A percentile compares a stretch with the other conserved stretches of the same genome.
Conservation (phyloP, 2,113 vertebrate species). For the Muntiacus muntjak region DNA sequence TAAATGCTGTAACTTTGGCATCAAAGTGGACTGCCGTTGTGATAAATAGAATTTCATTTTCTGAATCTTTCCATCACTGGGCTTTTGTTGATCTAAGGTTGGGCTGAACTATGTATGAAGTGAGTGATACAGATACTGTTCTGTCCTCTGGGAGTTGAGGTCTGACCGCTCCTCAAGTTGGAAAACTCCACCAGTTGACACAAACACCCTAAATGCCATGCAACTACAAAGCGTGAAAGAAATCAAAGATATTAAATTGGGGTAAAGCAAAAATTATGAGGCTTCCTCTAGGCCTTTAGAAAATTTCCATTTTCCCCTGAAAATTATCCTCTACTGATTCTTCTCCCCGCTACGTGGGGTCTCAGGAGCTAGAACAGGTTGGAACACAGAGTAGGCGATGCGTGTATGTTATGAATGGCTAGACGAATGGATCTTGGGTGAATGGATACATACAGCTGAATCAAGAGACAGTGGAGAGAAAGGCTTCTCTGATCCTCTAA, state of each 20-base stretch:
- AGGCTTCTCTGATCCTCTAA: not conserved
- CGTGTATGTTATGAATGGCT: not conserved
- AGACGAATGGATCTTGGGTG: not conserved
- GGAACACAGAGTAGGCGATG: not conserved
- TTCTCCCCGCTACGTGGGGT: not conserved
- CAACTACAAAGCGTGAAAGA: not conserved
- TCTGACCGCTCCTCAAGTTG: not conserved
- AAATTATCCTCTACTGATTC: not conserved
- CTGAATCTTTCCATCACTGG: not conserved
- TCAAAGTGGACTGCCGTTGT: not conserved
- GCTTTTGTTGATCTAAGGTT: not conserved
- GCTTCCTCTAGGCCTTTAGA: not conserved
- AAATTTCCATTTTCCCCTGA: not conserved
- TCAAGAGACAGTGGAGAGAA: not conserved
- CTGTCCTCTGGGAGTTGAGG: not conserved
- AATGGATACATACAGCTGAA: not conserved
- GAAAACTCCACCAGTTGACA: not conserved
- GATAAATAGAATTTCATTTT: conserved; percentile 9
- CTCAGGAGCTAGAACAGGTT: not conserved
- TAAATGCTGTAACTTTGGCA: conserved; percentile 37
- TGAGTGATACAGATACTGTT: not conserved
- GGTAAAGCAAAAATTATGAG: not conserved
- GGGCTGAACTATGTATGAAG: not conserved
- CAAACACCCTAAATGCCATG: not conserved
- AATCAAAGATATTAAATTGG: not conserved